Conservation (phyloP, 2,113 vertebrate species). For the Daboia siamensis region DNA sequence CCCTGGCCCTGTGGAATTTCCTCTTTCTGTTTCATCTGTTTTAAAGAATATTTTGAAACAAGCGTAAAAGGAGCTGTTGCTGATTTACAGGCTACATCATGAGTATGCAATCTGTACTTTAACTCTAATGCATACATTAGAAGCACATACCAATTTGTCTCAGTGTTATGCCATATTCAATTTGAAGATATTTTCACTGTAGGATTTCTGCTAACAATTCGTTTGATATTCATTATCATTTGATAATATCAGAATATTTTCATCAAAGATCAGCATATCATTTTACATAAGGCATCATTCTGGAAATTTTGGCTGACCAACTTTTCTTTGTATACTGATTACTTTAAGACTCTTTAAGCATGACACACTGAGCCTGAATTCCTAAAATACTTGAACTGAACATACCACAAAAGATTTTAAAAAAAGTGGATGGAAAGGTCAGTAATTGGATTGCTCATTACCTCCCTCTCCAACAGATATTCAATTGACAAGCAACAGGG, state of each 20-base stretch:
- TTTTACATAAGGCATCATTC: not conserved
- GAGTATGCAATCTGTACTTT: not conserved
- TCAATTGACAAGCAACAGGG: not conserved
- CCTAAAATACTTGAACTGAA: not conserved
- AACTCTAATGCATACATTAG: not conserved
- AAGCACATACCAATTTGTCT: not conserved
- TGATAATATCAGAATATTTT: not conserved
- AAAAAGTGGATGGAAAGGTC: not conserved
- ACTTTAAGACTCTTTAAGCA: not conserved
- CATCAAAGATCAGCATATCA: not conserved
- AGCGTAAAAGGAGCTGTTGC: not conserved
- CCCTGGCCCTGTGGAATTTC: not conserved
- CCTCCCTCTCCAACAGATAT: not conserved
- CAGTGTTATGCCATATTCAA: not conserved
- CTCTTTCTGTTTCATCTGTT: not conserved
- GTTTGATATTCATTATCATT: not conserved
- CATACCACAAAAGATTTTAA: not conserved
- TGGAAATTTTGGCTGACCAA: not conserved
- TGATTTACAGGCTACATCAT: not conserved
- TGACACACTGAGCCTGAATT: not conserved
- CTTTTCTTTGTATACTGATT: not conserved
- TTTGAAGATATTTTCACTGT: not conserved
- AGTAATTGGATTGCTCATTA: not conserved
- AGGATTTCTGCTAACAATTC: not conserved
- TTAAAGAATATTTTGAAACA: not conserved